phyloP scores from a whole-genome alignment of 2,888 invertebrate genomes.

The Odontomyia ornata region DNA sequence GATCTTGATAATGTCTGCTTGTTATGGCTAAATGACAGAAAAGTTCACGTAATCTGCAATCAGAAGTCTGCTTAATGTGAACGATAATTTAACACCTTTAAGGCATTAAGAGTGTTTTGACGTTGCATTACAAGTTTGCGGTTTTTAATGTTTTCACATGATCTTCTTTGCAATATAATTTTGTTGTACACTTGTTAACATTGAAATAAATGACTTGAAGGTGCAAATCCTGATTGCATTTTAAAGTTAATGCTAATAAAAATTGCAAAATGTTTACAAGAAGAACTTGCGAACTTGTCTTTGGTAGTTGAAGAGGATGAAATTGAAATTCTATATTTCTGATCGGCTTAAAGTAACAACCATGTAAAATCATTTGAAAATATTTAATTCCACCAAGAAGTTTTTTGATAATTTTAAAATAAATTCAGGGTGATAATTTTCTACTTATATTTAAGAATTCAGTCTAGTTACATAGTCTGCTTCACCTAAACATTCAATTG shows the following conservation, averaged over 20 bases:
- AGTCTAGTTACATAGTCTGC: too few species aligned
- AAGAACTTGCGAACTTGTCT: too few species aligned
- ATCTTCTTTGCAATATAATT: background rate
- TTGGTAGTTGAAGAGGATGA: too few species aligned
- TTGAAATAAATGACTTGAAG: background rate
- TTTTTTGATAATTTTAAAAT: background rate
- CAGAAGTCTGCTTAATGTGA: conserved; percentile 7
- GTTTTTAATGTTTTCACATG: background rate
- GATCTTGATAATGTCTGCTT: conserved; percentile 33
- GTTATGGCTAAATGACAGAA: background rate
- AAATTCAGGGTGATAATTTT: too few species aligned
- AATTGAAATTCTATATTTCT: too few species aligned
- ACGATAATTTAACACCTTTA: conserved; percentile 28
- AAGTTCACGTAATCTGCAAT: conserved; percentile 16
- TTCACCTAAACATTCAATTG: too few species aligned
- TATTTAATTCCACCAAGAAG: background rate
- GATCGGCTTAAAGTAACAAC: background rate
- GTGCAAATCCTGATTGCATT: background rate
- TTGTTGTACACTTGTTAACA: background rate
- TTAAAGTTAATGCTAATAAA: too few species aligned
- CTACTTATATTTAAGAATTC: too few species aligned
- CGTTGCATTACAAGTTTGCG: background rate
- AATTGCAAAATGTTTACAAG: too few species aligned
- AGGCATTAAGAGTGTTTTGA: conserved; percentile 7
- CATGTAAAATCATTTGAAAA: background rate